Percentiles rank a stretch among this genome's conserved stretches.
These are phyloP conservation scores for Nomada goodeniana DNA, from an alignment of 2,888 invertebrate species.

Conservation along the genomic window DNA sequence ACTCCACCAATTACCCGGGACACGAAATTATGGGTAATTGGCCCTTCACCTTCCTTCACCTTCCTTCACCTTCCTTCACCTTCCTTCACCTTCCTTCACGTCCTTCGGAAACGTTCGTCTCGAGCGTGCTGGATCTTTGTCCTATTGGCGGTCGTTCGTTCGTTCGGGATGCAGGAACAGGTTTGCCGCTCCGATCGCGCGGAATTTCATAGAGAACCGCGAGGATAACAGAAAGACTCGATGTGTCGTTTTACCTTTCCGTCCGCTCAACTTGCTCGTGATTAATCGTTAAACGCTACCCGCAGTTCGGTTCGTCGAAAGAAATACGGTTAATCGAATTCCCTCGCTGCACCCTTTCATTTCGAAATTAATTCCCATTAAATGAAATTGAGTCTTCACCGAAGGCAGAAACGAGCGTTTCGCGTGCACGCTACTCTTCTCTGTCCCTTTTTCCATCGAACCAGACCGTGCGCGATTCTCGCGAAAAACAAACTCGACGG, in stretches of 20 bases:
- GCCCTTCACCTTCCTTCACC: constrained; percentile 61
- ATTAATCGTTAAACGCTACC: not conserved
- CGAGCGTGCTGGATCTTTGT: constrained; percentile 53
- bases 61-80: no score
- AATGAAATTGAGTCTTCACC: constrained; percentile 23
- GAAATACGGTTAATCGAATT: constrained; percentile 7
- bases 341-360: not conserved
- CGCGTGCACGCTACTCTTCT: constrained; percentile 14
- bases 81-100: constrained; percentile 36
- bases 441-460: not conserved
- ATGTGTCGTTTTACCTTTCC: not conserved
- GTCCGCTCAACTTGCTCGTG: not conserved
- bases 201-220: constrained; percentile 34
- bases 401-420: constrained; percentile 20
- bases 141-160: constrained; percentile 49
- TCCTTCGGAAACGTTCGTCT: constrained; percentile 62
- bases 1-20: constrained; percentile 67
- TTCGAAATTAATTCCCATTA: constrained; percentile 13
- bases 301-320: not conserved
- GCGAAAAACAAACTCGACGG: constrained; percentile 3
- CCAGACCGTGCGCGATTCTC: not conserved
- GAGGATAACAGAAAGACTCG: constrained; percentile 2
- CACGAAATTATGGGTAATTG: constrained; percentile 71
- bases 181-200: constrained; percentile 36
- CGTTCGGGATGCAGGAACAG: constrained; percentile 44